A percentile compares a stretch with the other conserved stretches of the same genome.
Evolutionary conservation across 2,113 vertebrate genomes (phyloP).

Genomic region (Corythaeola cristata): DNA sequence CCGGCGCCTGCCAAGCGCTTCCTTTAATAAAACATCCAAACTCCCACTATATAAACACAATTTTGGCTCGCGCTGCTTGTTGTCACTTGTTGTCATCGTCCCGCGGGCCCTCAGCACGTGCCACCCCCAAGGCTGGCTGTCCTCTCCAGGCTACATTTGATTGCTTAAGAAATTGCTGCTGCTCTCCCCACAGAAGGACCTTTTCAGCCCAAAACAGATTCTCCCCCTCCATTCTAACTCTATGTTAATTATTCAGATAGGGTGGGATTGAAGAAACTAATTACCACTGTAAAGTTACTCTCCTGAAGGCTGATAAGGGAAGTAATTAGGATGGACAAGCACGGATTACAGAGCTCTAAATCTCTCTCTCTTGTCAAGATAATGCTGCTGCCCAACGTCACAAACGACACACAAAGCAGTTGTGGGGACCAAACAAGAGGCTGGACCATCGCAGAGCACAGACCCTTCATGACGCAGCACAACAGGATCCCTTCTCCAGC

Average conservation of each 20-base stretch:
- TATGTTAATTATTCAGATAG: conserved; percentile 36
- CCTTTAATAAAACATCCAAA: neutral
- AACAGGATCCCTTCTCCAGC: neutral
- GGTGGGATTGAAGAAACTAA: conserved; percentile 71
- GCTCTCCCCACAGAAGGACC: neutral
- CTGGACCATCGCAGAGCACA: neutral
- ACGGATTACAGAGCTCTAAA: conserved; percentile 63
- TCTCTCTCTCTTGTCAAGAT: conserved; percentile 58
- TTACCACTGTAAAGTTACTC: conserved; percentile 63
- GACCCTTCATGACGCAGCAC: neutral
- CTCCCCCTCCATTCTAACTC: neutral
- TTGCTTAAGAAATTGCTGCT: neutral
- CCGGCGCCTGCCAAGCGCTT: neutral
- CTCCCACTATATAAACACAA: neutral
- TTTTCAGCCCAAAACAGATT: neutral
- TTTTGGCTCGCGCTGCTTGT: neutral
- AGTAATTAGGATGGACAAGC: conserved; percentile 75
- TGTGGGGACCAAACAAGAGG: neutral
- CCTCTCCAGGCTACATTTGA: neutral
- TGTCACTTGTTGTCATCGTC: neutral
- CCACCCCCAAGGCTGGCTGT: neutral
- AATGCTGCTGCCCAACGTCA: conserved; percentile 30
- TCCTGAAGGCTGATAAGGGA: conserved; percentile 71
- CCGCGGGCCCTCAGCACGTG: neutral
- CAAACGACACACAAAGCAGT: neutral